Evolutionary conservation across 2,797 vertebrate species (phyloP), one percentile per base, ranked within the genome.

Genomic region (Scomberomorus guttatus): DNA sequence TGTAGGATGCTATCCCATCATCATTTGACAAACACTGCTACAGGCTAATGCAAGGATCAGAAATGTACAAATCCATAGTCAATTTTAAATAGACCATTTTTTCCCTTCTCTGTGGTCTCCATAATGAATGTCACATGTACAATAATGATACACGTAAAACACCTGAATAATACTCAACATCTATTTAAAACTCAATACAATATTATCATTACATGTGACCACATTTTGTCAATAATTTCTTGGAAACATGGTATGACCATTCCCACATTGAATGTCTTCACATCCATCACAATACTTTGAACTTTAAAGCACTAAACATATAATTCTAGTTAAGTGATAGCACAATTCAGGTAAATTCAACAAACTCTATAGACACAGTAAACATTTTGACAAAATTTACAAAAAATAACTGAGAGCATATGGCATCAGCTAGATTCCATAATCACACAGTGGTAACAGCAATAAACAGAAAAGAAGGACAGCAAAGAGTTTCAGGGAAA

Each of bases 401-500:
- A 44, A 32, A 58, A 50, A 54, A 24, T 0, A 0, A 34, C 24
- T 22, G 8, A 9, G 5, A 61, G 1, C 11, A 27, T 12, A 60
- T n/a, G 17, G 6, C 12, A 57, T 14, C 2, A 52, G 15, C 9
- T 29, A 18, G 17, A 29, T 57, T 27, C 29, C 18, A n/a, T 52
- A 50, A 50, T 42, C 34, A 62, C 25, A 42, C 1, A 27, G 4
- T 62, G 20, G 76, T 71, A 59, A 46, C 15, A 65, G 4, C 6
- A 56, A 71, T 42, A 51, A 3, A 69, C 48, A 14, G 14, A 25
- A 25, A 27, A 37, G n/a, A 79, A 68, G 75, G 17, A 52, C 76
- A 42, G 5, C 11, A 46, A 17, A n/a, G 18, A 59, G 10, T 22
- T 61, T 14, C 11, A 5, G 34, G 13, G 5, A 13, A 24, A 10